Conservation (phyloP, 1,140 invertebrate genomes). For the Halesus radiatus region DNA sequence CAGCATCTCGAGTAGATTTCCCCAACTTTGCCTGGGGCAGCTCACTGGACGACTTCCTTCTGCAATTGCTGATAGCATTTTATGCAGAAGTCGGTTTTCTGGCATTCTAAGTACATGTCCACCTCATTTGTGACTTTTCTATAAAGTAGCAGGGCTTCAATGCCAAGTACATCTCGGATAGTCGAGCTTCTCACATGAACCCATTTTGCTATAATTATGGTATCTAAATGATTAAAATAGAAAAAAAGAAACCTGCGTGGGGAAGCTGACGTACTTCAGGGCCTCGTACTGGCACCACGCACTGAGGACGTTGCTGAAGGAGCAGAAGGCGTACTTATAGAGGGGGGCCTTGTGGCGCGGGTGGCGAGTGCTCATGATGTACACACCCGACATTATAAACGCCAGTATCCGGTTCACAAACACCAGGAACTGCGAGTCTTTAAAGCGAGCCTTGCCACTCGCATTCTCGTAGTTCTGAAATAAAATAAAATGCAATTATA, state of each 20-base stretch:
- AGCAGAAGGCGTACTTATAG: conserved; percentile 97
- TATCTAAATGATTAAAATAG: not conserved
- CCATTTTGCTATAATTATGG: too few relatives aligned
- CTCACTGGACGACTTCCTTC: too few relatives aligned
- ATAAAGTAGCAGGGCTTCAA: too few relatives aligned
- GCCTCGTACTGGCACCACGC: conserved; percentile 99
- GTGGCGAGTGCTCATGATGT: conserved; percentile 73
- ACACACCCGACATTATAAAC: conserved; percentile 79
- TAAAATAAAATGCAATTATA: conserved; percentile 42
- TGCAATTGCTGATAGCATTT: too few relatives aligned
- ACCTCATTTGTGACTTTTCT: too few relatives aligned
- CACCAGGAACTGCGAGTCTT: conserved; percentile 95
- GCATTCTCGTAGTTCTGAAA: conserved; percentile 77
- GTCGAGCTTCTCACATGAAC: too few relatives aligned
- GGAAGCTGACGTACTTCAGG: conserved; percentile 97
- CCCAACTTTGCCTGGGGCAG: too few relatives aligned
- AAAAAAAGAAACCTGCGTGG: conserved; percentile 83
- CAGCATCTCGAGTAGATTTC: too few relatives aligned
- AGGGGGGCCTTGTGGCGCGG: conserved; percentile 87
- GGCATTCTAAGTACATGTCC: too few relatives aligned
- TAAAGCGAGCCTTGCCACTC: conserved; percentile 79
- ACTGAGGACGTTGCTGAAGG: conserved; percentile 98
- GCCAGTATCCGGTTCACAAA: conserved; percentile 94
- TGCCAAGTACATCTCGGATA: too few relatives aligned
- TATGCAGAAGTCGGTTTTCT: too few relatives aligned